Evolutionary conservation across 1,140 invertebrate species (phyloP).

Genomic region (Glossosoma conforme): DNA sequence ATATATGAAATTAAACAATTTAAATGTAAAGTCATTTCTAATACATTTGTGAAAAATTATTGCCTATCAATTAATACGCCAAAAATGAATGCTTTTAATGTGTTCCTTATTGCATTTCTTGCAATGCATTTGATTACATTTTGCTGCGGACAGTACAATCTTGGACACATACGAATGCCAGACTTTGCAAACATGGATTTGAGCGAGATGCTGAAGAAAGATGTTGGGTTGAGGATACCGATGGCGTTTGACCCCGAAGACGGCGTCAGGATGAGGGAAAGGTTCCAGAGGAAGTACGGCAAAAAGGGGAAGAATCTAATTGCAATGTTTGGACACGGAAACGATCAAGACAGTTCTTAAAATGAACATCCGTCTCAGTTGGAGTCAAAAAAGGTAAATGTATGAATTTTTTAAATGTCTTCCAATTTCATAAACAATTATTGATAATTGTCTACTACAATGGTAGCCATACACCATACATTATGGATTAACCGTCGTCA

Average conservation of each 20-base stretch:
- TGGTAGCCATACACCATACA: no score
- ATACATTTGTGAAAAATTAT: constrained; percentile 8
- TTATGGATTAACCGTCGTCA: no score
- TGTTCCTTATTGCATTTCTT: not conserved
- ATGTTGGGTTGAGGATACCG: not conserved
- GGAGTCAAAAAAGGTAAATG: constrained; percentile 28
- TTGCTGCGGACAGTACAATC: not conserved
- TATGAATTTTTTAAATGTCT: no score
- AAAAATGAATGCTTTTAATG: no score
- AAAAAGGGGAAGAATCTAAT: constrained; percentile 39
- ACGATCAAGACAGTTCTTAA: constrained; percentile 20
- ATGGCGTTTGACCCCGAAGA: constrained; percentile 35
- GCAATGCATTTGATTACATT: not conserved
- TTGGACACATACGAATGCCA: not conserved
- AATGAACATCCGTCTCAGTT: constrained; percentile 12
- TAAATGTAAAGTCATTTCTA: constrained; percentile 1
- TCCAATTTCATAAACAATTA: no score
- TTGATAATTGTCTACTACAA: no score
- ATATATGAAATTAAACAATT: not conserved
- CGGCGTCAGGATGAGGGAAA: constrained; percentile 33
- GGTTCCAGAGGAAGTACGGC: constrained; percentile 37
- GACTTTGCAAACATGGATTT: not conserved
- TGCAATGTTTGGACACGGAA: constrained; percentile 39
- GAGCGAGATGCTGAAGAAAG: not conserved
- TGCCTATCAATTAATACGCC: no score